These are phyloP conservation scores for Grantiella picta DNA, from an alignment of 2,113 vertebrate species.

Conservation along the genomic window DNA sequence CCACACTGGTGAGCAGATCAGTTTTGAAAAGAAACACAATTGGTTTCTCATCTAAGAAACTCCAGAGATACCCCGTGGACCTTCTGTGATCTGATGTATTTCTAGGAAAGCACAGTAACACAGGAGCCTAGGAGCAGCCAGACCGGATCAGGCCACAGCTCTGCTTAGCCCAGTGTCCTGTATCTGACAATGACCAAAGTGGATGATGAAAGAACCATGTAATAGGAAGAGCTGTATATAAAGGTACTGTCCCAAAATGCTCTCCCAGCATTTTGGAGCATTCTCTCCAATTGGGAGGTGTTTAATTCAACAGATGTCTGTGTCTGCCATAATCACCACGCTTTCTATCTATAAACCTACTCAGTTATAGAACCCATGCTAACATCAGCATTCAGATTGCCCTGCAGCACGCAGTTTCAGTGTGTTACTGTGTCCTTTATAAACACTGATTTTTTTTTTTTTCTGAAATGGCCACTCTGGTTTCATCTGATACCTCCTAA, in stretches of 20 bases:
- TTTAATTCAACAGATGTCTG: neutral
- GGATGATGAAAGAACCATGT: neutral
- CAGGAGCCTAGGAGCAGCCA: neutral
- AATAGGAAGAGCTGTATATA: neutral
- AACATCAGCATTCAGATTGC: neutral
- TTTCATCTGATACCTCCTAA: neutral
- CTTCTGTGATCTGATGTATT: neutral
- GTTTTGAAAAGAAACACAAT: neutral
- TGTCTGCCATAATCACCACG: rapidly evolving
- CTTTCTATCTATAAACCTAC: neutral
- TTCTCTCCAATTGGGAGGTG: neutral
- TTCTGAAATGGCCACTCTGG: rapidly evolving
- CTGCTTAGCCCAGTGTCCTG: neutral
- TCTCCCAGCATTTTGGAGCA: neutral
- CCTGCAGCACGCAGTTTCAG: neutral
- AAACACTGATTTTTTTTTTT: neutral
- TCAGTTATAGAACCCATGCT: neutral
- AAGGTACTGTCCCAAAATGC: neutral
- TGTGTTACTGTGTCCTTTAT: neutral
- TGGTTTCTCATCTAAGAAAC: neutral
- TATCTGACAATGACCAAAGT: neutral
- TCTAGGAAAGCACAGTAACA: neutral
- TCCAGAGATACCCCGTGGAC: neutral
- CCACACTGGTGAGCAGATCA: neutral
- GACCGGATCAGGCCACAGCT: neutral